Base-by-base conservation (phyloP, 2,797 vertebrate species). In the Coregonus ussuriensis region DNA sequence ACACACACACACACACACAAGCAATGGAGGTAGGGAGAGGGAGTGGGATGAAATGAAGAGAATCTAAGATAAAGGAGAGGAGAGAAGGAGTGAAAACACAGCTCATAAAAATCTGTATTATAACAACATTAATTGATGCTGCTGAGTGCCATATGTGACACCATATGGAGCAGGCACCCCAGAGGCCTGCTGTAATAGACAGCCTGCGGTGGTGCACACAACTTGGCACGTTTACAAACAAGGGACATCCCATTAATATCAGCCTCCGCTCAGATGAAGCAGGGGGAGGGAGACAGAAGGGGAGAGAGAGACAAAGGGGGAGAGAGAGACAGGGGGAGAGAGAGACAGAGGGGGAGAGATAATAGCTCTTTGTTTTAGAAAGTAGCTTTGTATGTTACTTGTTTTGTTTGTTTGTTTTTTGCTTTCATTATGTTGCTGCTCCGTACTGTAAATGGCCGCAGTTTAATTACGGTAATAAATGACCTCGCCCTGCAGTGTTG, bases 91-190 rank as follows among this genome's bases (percentile, higher is more conserved):
- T 77, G 83, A 84, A 83, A 86, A 84, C 84, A 85, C 41, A 85
- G 92, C 90, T 93, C 91, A 86, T 93, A 93, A 94, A 94, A 93
- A 93, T 94, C 93, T 90, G 89, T 91, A 93, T 93, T 94, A 94
- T 94, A 94, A 94, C 91, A 93, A 94, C 93, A 95, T 95, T 95
- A 95, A 95, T 95, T 95, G 94, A 94, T 94, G 93, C 92, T 93
- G 93, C 93, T 94, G 93, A 93, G 93, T 89, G 88, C 93, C 94
- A 95, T 95, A 95, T 95, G 94, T 82, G 92, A 63, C 59, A 83
- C 94, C 94, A 95, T 94, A 95, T 95, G 94, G 94, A 93, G 91
- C 87, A 75, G 90, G 84, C 89, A 89, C 93, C 91, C 91, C 89
- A 91, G 92, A 94, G 94, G 92, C 90, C 89, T 81, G 85, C 90